Percentiles rank a stretch among this genome's conserved stretches.
Evolutionary conservation across 2,888 invertebrate species (phyloP).

Genomic region (Agrilus mali): DNA sequence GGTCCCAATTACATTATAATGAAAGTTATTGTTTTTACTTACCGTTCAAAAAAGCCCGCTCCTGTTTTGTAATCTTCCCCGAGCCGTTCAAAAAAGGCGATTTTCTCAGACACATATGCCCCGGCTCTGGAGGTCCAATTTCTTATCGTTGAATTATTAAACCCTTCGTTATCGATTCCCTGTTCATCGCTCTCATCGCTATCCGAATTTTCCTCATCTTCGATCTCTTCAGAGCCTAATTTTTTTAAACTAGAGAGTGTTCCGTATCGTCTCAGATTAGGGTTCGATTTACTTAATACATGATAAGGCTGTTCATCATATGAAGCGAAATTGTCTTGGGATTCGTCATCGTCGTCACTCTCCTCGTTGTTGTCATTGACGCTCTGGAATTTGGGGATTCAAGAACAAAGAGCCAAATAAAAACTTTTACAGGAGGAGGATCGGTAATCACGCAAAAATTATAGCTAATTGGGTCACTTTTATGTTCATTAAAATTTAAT

Average conservation of each 20-base stretch:
- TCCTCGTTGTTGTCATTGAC: conserved; percentile 6
- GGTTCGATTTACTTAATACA: conserved; percentile 47
- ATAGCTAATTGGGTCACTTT: too few relatives aligned
- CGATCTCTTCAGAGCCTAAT: conserved; percentile 44
- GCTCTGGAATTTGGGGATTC: neutral
- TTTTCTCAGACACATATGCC: conserved; percentile 70
- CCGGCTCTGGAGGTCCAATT: conserved; percentile 75
- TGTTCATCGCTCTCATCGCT: conserved; percentile 20
- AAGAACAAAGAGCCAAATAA: neutral
- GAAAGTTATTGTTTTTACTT: neutral
- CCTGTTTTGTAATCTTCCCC: conserved; percentile 36
- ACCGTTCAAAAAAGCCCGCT: conserved; percentile 35
- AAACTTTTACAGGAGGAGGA: too few relatives aligned
- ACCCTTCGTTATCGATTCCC: conserved; percentile 31
- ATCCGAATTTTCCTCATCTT: conserved; percentile 26
- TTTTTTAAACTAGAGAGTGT: conserved; percentile 63
- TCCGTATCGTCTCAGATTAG: conserved; percentile 43
- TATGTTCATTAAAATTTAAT: too few relatives aligned
- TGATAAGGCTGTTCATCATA: conserved; percentile 65
- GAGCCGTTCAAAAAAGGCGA: conserved; percentile 55
- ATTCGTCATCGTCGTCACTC: conserved; percentile 44
- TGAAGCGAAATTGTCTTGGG: conserved; percentile 55
- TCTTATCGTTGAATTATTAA: conserved; percentile 27
- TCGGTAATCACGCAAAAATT: too few relatives aligned
- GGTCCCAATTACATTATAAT: too few relatives aligned